Base-by-base conservation (phyloP, 2,797 vertebrate species). In the Sebastes steindachneri region DNA sequence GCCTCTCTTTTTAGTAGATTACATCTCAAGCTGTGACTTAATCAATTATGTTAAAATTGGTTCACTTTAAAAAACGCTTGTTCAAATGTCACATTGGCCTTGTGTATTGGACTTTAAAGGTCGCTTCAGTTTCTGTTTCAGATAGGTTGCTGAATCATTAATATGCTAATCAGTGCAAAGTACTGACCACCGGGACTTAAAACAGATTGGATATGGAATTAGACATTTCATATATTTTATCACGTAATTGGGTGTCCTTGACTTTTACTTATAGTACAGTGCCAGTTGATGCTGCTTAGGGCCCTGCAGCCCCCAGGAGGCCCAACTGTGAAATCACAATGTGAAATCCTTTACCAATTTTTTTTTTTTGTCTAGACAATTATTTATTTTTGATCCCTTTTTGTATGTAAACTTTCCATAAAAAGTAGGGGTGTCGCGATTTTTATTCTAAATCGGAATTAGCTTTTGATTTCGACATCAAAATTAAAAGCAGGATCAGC, bases 111-210 rank as follows among this genome's bases (percentile, higher is more conserved):
- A 81, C 51, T 81, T 77, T 12, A 68, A 81, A 67, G 76, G 71
- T 75, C 25, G 4, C 51, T 57, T 72, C 29, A 23, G 21, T 72
- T 73, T 41, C 68, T 25, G 9, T 23, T 45, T 29, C 23, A 29
- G n/a, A 60, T 72, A 73, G 33, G 60, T 19, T 72, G 54, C n/a
- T 60, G 62, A 64, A 59, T 80, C 60, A 68, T 85, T 78, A 83
- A 67, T 51, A 87, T 86, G 84, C 54, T 86, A 87, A 88, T 84
- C 15, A 19, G 19, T 48, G 31, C 25, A 57, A 83, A 73, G 54
- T 64, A 26, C 25, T 72, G 35, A 53, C 64, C 37, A n/a, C 7
- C 51, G 26, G 48, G 29, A 65, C 14, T 72, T 57, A 4, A 4
- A 68, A 29, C 76, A 75, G 69, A 75, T 37, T 73, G 23, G 14